Percentiles rank a stretch among this genome's conserved stretches.
Evolutionary conservation across 2,113 vertebrate genomes (phyloP).

Genomic region (Bostrychus sinensis): DNA sequence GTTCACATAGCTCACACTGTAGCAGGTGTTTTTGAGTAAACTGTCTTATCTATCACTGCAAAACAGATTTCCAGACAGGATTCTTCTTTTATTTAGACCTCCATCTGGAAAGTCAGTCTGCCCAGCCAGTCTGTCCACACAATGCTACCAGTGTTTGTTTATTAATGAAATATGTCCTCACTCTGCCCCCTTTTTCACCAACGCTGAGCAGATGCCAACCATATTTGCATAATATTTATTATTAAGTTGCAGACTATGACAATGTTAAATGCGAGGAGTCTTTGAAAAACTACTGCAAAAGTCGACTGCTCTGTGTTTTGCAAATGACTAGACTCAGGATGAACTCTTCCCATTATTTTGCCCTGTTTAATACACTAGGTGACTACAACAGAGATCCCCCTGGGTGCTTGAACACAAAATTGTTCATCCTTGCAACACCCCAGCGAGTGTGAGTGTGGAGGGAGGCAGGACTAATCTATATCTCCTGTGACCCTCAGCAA

Average conservation of each 20-base stretch:
- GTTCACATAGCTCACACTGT: slow-evolving; percentile 4
- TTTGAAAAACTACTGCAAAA: slow-evolving; percentile 9
- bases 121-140: slow-evolving; percentile 23
- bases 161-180: slow-evolving; percentile 42
- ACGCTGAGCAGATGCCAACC: slow-evolving; percentile 3
- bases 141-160: slow-evolving; percentile 42
- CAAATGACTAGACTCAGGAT: slow-evolving; percentile 34
- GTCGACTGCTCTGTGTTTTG: slow-evolving; percentile 16
- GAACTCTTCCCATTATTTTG: slow-evolving; percentile 23
- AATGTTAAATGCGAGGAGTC: neutral
- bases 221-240: slow-evolving; percentile 12
- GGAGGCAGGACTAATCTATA: slow-evolving; percentile 68
- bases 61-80: slow-evolving; percentile 24
- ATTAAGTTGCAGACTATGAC: neutral
- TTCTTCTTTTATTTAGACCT: slow-evolving; percentile 65
- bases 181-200: slow-evolving; percentile 20
- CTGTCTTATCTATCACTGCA: slow-evolving; percentile 29
- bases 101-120: slow-evolving; percentile 61
- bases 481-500: slow-evolving; percentile 72
- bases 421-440: slow-evolving; percentile 65
- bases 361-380: slow-evolving; percentile 45
- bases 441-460: slow-evolving; percentile 28
- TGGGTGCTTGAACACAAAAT: slow-evolving; percentile 61
- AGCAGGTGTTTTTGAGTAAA: slow-evolving; percentile 27
- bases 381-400: slow-evolving; percentile 59